These are phyloP conservation scores for Acanthisitta chloris DNA, from an alignment of 2,113 vertebrate genomes.

Conservation along the genomic window DNA sequence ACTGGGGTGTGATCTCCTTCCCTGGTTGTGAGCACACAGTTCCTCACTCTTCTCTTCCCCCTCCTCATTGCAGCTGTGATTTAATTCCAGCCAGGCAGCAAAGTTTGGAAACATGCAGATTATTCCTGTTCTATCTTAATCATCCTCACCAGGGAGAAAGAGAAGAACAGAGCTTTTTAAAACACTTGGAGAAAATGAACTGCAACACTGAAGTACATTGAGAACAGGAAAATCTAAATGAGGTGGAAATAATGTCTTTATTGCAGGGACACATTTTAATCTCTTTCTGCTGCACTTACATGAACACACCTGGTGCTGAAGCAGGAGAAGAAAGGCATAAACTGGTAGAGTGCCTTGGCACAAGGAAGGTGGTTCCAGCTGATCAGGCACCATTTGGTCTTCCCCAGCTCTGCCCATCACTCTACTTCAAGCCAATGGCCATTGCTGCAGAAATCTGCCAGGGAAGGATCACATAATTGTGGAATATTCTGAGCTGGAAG, in stretches of 20 bases:
- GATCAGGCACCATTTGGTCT: accelerated
- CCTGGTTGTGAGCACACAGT: not conserved
- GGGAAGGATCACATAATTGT: accelerated
- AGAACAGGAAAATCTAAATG: constrained; percentile 64
- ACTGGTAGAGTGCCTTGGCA: not conserved
- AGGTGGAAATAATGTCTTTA: constrained; percentile 59
- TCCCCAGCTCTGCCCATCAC: accelerated
- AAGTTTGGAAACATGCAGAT: constrained; percentile 58
- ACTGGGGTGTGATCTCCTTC: not conserved
- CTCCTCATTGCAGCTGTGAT: not conserved
- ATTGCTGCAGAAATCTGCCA: not conserved
- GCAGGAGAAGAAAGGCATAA: not conserved
- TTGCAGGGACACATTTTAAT: constrained; percentile 60
- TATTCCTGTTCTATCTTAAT: constrained; percentile 53
- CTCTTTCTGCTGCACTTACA: not conserved
- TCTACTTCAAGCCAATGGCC: not conserved
- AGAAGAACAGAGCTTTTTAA: constrained; percentile 44
- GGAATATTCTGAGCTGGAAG: not conserved
- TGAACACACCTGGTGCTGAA: not conserved
- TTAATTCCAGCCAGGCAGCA: constrained; percentile 53
- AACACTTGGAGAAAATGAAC: constrained; percentile 40
- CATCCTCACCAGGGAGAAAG: constrained; percentile 26
- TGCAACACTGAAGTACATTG: constrained; percentile 13
- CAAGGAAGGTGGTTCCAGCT: not conserved
- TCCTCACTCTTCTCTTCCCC: not conserved